Evolutionary conservation across 2,797 vertebrate species (phyloP).

Genomic region (Cygnus olor): DNA sequence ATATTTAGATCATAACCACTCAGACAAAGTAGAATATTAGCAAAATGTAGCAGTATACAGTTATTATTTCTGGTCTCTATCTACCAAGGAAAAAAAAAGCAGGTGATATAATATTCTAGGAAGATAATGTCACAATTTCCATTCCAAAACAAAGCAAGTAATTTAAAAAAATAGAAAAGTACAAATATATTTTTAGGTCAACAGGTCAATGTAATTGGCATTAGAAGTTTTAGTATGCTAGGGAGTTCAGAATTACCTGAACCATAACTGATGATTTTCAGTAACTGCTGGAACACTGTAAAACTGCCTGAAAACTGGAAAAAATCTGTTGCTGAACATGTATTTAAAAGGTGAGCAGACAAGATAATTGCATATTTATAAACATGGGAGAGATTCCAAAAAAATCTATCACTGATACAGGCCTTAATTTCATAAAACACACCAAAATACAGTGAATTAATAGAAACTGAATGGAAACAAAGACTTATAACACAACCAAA

Average conservation of each 20-base stretch:
- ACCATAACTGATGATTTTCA: background rate
- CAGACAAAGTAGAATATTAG: background rate
- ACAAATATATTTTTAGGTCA: background rate
- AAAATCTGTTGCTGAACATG: background rate
- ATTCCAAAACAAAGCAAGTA: background rate
- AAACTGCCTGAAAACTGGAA: background rate
- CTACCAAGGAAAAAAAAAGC: background rate
- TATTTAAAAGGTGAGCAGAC: background rate
- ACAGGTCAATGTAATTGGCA: background rate
- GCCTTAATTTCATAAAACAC: background rate
- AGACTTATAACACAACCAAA: background rate
- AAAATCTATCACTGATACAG: background rate
- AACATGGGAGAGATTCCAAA: background rate
- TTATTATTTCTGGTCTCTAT: background rate
- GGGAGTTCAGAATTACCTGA: background rate
- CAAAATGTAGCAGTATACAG: background rate
- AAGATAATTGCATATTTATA: background rate
- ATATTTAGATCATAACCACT: background rate
- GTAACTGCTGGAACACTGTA: background rate
- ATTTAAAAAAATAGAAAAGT: background rate
- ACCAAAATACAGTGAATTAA: accelerated
- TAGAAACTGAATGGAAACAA: background rate
- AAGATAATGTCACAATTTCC: background rate
- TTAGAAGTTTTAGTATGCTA: background rate
- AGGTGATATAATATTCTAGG: background rate